These are phyloP conservation scores for Drosophila formosana DNA, from an alignment of 2,888 invertebrate species.

Conservation along the genomic window DNA sequence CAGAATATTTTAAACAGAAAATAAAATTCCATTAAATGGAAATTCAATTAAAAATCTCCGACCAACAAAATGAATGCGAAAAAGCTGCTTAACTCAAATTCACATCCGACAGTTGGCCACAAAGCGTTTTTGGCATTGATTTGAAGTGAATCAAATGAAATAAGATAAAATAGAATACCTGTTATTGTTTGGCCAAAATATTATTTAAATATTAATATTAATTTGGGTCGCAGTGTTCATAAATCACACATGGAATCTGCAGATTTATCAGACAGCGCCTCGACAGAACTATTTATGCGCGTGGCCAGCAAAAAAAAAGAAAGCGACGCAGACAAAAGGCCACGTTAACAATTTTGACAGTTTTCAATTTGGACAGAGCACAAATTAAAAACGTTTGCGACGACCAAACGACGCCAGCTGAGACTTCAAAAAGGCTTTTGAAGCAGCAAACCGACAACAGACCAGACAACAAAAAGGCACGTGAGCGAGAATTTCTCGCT, in stretches of 20 bases:
- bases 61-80: neutral
- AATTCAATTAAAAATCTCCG: conserved; percentile 17
- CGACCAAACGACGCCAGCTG: conserved; percentile 68
- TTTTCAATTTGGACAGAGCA: conserved; percentile 67
- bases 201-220: conserved; percentile 2
- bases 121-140: neutral
- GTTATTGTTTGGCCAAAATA: neutral
- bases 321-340: conserved; percentile 26
- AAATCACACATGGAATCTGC: neutral
- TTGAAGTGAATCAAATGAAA: neutral
- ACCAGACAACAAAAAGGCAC: conserved; percentile 13
- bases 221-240: neutral
- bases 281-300: conserved; percentile 53
- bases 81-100: neutral
- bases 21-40: conserved; percentile 16
- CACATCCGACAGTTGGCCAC: neutral
- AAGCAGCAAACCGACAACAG: conserved; percentile 24
- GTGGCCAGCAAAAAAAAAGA: conserved; percentile 16
- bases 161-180: neutral
- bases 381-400: conserved; percentile 70
- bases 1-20: conserved; percentile 7
- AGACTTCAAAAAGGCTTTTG: conserved; percentile 40
- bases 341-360: conserved; percentile 76
- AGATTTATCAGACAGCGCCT: conserved; percentile 15
- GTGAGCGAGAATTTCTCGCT: neutral